Conservation (phyloP, 2,888 invertebrate genomes). For the Magallana nippona region DNA sequence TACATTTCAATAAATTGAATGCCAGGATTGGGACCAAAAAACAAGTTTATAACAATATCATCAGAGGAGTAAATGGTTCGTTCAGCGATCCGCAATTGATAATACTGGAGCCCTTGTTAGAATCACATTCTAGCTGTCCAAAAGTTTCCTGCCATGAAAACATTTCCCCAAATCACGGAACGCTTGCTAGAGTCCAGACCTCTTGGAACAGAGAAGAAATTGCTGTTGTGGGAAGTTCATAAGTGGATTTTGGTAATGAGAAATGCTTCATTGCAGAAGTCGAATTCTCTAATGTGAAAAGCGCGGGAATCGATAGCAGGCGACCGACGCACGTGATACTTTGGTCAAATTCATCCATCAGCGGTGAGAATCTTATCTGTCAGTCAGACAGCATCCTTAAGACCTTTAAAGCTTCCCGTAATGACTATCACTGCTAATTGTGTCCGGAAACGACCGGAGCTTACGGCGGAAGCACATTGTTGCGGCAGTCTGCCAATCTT, state of each 20-base stretch:
- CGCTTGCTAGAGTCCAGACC: no score
- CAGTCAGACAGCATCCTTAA: not conserved
- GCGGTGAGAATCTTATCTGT: slow-evolving; percentile 4
- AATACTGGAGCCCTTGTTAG: no score
- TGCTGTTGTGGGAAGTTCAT: not conserved
- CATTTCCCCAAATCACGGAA: no score
- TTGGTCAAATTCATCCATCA: slow-evolving; percentile 33
- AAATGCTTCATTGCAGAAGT: slow-evolving; percentile 22
- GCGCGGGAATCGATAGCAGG: slow-evolving; percentile 17
- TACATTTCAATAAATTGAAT: no score
- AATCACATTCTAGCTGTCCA: no score
- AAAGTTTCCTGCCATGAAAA: no score
- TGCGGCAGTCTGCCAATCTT: slow-evolving; percentile 6
- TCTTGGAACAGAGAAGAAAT: not conserved
- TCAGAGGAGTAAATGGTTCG: no score
- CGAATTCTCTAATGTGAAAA: slow-evolving; percentile 5
- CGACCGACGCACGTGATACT: slow-evolving; percentile 14
- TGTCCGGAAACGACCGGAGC: not conserved
- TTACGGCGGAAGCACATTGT: not conserved
- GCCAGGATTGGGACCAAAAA: no score
- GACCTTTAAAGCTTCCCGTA: not conserved
- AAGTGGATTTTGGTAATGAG: slow-evolving; percentile 13
- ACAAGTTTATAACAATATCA: no score
- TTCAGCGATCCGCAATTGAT: no score
- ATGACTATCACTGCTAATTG: slow-evolving; percentile 6